Evolutionary conservation across 2,888 invertebrate genomes (phyloP).

Genomic region (Mimumesa dahlbomi): DNA sequence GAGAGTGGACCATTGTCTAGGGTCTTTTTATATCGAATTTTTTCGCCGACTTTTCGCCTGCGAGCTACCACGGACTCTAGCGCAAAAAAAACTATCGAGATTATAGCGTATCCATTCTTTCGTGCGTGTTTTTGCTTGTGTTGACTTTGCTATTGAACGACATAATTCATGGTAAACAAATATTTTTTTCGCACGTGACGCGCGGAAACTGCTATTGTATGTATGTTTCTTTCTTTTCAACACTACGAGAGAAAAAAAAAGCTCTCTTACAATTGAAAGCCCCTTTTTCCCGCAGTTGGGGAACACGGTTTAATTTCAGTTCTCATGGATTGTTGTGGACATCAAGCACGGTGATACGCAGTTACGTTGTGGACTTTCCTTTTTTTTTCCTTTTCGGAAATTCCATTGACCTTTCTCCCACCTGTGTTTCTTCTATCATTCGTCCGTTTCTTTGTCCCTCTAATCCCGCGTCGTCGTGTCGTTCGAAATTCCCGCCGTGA

Average conservation of each 20-base stretch:
- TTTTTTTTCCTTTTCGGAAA: constrained; percentile 62
- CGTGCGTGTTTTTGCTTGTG: too few species aligned
- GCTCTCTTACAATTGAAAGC: constrained; percentile 24
- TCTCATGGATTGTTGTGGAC: constrained; percentile 36
- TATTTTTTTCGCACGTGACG: constrained; percentile 7
- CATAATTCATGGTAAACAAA: constrained; percentile 46
- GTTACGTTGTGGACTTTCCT: too few species aligned
- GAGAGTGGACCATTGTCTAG: constrained; percentile 6
- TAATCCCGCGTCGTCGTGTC: too few species aligned
- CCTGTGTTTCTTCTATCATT: constrained; percentile 24
- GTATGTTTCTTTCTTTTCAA: constrained; percentile 1
- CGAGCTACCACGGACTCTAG: background rate
- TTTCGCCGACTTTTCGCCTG: too few species aligned
- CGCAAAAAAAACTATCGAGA: constrained; percentile 9
- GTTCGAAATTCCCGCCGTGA: too few species aligned
- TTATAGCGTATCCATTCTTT: constrained; percentile 2
- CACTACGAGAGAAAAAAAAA: background rate
- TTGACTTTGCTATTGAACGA: constrained; percentile 11
- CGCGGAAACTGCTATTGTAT: constrained; percentile 4
- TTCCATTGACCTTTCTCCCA: constrained; percentile 40
- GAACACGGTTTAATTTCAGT: constrained; percentile 57
- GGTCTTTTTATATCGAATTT: background rate
- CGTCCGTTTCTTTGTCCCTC: constrained; percentile 7
- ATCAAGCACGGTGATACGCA: constrained; percentile 51
- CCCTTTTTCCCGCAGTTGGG: constrained; percentile 8